These are phyloP conservation scores for Pocota personata DNA, from an alignment of 2,888 invertebrate species.

Conservation along the genomic window DNA sequence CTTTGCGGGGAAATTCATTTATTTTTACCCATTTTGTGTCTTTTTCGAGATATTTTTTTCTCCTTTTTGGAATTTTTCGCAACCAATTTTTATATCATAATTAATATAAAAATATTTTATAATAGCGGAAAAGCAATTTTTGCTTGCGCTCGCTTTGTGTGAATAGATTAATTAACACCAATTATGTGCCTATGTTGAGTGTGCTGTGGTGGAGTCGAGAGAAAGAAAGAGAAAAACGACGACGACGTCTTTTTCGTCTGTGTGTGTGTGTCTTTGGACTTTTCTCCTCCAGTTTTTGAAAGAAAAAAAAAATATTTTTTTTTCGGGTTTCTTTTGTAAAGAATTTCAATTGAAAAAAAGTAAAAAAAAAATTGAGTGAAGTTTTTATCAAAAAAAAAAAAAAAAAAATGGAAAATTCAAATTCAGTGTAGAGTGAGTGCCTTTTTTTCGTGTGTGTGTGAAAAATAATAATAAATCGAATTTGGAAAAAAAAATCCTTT, in stretches of 20 bases:
- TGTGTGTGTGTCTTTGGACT: slow-evolving; percentile 48
- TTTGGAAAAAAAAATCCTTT: background rate
- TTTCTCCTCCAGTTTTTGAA: slow-evolving; percentile 34
- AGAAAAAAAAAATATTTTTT: background rate
- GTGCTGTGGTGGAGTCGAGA: slow-evolving; percentile 16
- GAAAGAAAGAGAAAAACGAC: slow-evolving; percentile 26
- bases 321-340: slow-evolving; percentile 26
- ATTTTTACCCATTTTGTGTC: slow-evolving; percentile 18
- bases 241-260: slow-evolving; percentile 32
- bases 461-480: slow-evolving; percentile 14
- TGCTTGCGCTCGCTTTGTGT: slow-evolving; percentile 42
- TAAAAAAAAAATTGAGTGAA: slow-evolving; percentile 2
- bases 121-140: slow-evolving; percentile 1
- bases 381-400: background rate
- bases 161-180: slow-evolving; percentile 68
- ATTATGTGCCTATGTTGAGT: slow-evolving; percentile 72
- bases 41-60: slow-evolving; percentile 8
- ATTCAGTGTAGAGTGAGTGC: slow-evolving; percentile 5
- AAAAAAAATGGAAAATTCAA: background rate
- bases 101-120: background rate
- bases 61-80: slow-evolving; percentile 24
- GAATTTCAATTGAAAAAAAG: slow-evolving; percentile 10
- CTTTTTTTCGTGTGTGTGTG: slow-evolving; percentile 6
- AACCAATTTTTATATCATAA: background rate
- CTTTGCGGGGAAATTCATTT: slow-evolving; percentile 40